A percentile compares a stretch with the other conserved stretches of the same genome.
phyloP scores from a whole-genome alignment of 2,888 invertebrate genomes.

The Chrysina gloriosa region DNA sequence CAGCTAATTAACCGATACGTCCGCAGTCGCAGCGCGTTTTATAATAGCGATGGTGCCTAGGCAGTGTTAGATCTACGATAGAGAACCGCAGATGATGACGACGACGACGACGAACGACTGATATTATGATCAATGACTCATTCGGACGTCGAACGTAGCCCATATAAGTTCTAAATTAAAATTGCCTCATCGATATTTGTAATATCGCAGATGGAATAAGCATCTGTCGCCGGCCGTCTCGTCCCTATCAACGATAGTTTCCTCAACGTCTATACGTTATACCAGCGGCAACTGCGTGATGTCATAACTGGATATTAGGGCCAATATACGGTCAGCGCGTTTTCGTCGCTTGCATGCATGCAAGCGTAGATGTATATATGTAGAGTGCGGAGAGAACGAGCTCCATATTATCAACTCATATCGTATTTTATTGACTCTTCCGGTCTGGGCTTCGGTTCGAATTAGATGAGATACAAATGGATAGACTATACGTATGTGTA shows the following conservation, averaged over 20 bases:
- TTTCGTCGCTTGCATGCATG: no score
- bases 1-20: constrained; percentile 33
- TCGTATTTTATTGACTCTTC: constrained; percentile 34
- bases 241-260: neutral
- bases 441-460: constrained; percentile 4
- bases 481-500: neutral
- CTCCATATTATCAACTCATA: constrained; percentile 27
- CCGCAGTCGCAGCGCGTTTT: constrained; percentile 17
- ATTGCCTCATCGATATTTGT: constrained; percentile 42
- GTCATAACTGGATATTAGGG: constrained; percentile 25
- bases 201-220: constrained; percentile 19
- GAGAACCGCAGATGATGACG: neutral
- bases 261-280: no score
- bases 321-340: constrained; percentile 24
- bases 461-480: neutral
- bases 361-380: no score
- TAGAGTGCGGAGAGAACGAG: no score
- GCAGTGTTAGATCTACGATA: constrained; percentile 3
- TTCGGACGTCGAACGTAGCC: neutral
- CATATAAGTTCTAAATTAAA: constrained; percentile 41
- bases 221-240: neutral
- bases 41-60: neutral
- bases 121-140: constrained; percentile 12
- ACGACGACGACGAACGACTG: neutral
- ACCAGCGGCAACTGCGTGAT: constrained; percentile 13